Evolutionary conservation across 2,888 invertebrate genomes (phyloP), one percentile per base, ranked within the genome.

Genomic region (Dorcus hopei): DNA sequence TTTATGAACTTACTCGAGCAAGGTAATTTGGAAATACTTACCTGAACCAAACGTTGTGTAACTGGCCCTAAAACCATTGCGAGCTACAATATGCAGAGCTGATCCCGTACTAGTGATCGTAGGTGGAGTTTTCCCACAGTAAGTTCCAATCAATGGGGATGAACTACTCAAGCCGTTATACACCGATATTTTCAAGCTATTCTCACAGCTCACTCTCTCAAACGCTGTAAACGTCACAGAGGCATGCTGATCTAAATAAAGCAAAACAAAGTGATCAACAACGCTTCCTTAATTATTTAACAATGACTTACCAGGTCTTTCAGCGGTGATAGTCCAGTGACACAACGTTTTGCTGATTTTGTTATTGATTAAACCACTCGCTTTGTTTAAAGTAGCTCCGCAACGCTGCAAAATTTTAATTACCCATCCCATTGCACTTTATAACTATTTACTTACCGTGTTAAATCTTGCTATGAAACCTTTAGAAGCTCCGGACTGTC

Each of bases 381-480:
- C 74, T 9, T 77, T 83, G n/a, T 72, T 73, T 59, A 90, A 85
- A 43, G 78, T 74, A 43, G 87, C 87, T 38, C 94, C 93, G 75
- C 94, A 94, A 0, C 81, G 83, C 83, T 57, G 43, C 50, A 57
- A 38, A 45, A 42, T 56, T 14, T 8, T 33, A n/a, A n/a, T n/a
- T 9, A 54, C 9, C 11, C 23, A 33, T 7, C 11, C 38, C 39
- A 52, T 47, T 14, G 14, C 16, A 11, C 38, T 42, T 9, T 14
- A 48, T 38, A 43, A 23, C 38, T 19, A 54, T 9, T 19, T 42
- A 11, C 71, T 73, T 74, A 85, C 85, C 69, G 81, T 81, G 49
- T 77, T 81, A 78, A 84, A 90, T 49, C 82, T 82, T 2, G 91
- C 88, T 39, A 68, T 83, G 74, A 97, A 97, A 8, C 96, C 96